Conservation (phyloP, 2,113 vertebrate species). For the Gymnobelideus leadbeateri region DNA sequence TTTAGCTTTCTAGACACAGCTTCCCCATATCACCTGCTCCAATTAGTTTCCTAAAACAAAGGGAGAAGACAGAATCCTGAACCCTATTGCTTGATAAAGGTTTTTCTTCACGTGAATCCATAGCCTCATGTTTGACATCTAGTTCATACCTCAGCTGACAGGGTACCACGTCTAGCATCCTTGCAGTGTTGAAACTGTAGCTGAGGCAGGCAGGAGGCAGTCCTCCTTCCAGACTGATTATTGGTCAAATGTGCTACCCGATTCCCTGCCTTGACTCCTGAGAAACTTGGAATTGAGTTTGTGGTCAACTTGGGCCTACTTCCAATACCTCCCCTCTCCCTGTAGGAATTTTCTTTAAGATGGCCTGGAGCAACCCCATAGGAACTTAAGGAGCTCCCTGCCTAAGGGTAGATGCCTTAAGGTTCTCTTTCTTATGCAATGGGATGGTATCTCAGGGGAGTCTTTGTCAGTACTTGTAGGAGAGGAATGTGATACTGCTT, state of each 20-base stretch:
- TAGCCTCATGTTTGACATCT: background rate
- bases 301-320: slow-evolving; percentile 47
- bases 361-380: slow-evolving; percentile 65
- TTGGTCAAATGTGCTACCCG: slow-evolving; percentile 92
- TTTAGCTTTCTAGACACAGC: slow-evolving; percentile 54
- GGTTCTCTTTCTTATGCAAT: slow-evolving; percentile 30
- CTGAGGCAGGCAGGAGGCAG: slow-evolving; percentile 21
- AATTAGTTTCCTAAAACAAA: slow-evolving; percentile 66
- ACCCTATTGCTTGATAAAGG: background rate
- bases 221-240: slow-evolving; percentile 88
- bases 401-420: background rate
- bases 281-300: slow-evolving; percentile 44
- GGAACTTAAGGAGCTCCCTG: slow-evolving; percentile 25
- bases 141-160: background rate
- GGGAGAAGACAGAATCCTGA: background rate
- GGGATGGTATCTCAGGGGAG: slow-evolving; percentile 11
- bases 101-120: slow-evolving; percentile 27
- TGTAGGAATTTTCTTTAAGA: slow-evolving; percentile 44
- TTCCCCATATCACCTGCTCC: slow-evolving; percentile 70
- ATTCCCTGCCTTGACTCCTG: slow-evolving; percentile 84
- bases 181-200: background rate
- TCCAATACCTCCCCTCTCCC: slow-evolving; percentile 59
- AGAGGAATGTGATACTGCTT: background rate
- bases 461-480: slow-evolving; percentile 13
- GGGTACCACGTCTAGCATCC: slow-evolving; percentile 36